phyloP scores from a whole-genome alignment of 2,888 invertebrate species.

The Drosophila yooni region DNA sequence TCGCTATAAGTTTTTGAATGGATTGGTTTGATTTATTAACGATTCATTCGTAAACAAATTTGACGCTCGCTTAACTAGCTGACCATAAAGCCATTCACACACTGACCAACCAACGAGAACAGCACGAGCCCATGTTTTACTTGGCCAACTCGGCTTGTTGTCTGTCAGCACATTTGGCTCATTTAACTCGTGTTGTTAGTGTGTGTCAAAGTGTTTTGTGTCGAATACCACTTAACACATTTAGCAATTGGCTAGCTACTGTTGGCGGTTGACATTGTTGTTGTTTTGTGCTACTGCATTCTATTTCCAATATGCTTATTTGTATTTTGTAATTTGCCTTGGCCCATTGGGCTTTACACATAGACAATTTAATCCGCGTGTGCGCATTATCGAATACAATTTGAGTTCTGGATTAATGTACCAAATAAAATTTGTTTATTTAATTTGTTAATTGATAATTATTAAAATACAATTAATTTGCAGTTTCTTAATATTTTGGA shows the following conservation, averaged over 20 bases:
- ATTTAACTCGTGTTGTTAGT: not conserved
- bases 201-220: slow-evolving; percentile 23
- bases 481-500: slow-evolving; percentile 5
- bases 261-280: slow-evolving; percentile 29
- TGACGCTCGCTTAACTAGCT: slow-evolving; percentile 39
- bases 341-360: slow-evolving; percentile 34
- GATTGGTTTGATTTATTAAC: slow-evolving; percentile 72
- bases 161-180: slow-evolving; percentile 18
- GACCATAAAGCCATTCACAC: slow-evolving; percentile 37
- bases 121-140: slow-evolving; percentile 14
- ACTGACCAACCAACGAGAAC: slow-evolving; percentile 17
- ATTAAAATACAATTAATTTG: not conserved
- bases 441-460: not conserved
- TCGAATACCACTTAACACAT: slow-evolving; percentile 69
- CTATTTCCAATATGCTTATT: slow-evolving; percentile 57
- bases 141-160: slow-evolving; percentile 25
- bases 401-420: slow-evolving; percentile 17
- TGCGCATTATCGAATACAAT: slow-evolving; percentile 11
- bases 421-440: not conserved
- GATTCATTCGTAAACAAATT: slow-evolving; percentile 66
- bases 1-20: slow-evolving; percentile 48
- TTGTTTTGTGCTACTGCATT: slow-evolving; percentile 42
- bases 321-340: slow-evolving; percentile 44
- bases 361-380: not conserved
- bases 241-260: slow-evolving; percentile 44